These are phyloP conservation scores for Chunga burmeisteri DNA, from an alignment of 2,113 vertebrate species.

Conservation along the genomic window DNA sequence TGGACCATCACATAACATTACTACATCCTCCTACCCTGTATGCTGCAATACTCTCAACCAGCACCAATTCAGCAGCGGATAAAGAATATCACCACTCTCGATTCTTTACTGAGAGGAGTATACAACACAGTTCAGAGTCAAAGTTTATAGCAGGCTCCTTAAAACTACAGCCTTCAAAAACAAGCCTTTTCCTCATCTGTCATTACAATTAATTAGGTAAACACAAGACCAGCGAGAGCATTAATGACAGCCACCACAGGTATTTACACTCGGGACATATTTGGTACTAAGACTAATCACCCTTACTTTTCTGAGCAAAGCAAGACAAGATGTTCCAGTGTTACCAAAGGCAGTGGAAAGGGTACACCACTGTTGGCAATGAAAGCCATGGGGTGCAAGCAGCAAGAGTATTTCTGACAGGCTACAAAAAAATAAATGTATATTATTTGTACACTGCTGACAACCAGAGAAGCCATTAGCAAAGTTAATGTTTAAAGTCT, in stretches of 20 bases:
- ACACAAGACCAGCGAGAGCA: neutral
- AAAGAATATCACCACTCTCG: neutral
- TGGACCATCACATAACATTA: neutral
- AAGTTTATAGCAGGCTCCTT: neutral
- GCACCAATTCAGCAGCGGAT: neutral
- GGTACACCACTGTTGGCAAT: neutral
- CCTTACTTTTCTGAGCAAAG: neutral
- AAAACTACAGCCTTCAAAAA: neutral
- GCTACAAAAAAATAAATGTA: neutral
- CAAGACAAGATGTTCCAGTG: neutral
- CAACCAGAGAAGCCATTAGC: neutral
- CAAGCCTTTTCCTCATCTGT: neutral
- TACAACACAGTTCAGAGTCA: neutral
- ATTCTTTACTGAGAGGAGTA: accelerated
- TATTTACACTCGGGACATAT: neutral
- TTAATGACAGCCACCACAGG: neutral
- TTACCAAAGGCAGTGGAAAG: neutral
- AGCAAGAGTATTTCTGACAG: neutral
- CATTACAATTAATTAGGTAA: neutral
- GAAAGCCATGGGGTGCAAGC: neutral
- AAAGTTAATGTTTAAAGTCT: neutral
- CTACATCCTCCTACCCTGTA: accelerated
- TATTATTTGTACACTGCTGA: neutral
- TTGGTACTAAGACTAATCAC: neutral
- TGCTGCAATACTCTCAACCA: accelerated